These are phyloP conservation scores for Clitarchus hookeri DNA, from an alignment of 2,888 invertebrate genomes.

Conservation along the genomic window DNA sequence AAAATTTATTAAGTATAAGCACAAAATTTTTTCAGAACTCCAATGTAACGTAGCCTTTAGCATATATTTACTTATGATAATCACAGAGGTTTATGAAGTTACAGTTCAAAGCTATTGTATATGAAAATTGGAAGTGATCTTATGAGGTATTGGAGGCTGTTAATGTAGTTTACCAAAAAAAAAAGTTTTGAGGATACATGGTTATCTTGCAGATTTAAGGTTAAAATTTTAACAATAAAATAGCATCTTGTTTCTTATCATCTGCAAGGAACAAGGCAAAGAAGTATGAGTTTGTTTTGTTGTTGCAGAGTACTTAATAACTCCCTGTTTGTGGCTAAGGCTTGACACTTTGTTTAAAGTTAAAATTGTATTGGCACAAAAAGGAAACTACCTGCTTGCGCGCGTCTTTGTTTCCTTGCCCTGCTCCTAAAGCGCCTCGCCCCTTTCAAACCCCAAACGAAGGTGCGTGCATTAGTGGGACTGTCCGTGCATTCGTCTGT, in stretches of 20 bases:
- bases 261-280: neutral
- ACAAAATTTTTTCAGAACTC: conserved; percentile 21
- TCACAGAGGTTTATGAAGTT: neutral
- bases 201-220: neutral
- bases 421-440: neutral
- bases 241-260: neutral
- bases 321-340: no score
- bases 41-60: conserved; percentile 17
- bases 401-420: neutral
- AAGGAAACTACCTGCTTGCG: neutral
- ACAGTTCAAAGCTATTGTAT: neutral
- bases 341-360: neutral
- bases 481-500: neutral
- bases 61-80: neutral
- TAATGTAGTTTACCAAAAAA: neutral
- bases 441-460: neutral
- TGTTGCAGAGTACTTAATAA: neutral
- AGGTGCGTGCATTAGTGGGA: neutral
- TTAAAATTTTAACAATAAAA: neutral
- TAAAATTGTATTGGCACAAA: conserved; percentile 3
- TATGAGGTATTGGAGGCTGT: neutral
- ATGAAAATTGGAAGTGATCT: neutral
- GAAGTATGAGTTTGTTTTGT: neutral
- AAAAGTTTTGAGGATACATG: neutral
- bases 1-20: neutral